Evolutionary conservation across 2,888 invertebrate species (phyloP).

Genomic region (Thera britannica): DNA sequence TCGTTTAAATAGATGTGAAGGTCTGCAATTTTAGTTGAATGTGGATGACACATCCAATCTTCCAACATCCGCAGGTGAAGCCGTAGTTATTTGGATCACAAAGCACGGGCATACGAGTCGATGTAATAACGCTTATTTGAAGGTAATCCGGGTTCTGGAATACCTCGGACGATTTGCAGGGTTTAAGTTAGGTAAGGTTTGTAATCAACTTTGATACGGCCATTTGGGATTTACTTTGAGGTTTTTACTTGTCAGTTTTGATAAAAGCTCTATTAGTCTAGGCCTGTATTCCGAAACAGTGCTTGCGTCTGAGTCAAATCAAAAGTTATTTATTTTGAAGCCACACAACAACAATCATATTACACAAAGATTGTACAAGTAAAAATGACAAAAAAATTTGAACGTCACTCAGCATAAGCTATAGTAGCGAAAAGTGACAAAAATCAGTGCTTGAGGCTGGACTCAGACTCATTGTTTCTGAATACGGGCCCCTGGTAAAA

Average conservation of each 20-base stretch:
- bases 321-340: too few relatives aligned
- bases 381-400: too few relatives aligned
- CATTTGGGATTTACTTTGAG: conserved; percentile 28
- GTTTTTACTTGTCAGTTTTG: conserved; percentile 17
- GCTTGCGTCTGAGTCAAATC: too few relatives aligned
- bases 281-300: too few relatives aligned
- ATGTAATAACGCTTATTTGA: conserved; percentile 78
- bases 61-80: conserved; percentile 48
- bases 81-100: conserved; percentile 71
- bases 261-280: not conserved
- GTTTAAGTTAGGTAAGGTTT: conserved; percentile 37
- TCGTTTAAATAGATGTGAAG: too few relatives aligned
- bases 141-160: conserved; percentile 68
- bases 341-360: too few relatives aligned
- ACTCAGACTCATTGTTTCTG: too few relatives aligned
- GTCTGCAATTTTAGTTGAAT: not conserved
- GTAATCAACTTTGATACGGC: conserved; percentile 36
- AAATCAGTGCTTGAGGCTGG: too few relatives aligned
- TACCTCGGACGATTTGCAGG: conserved; percentile 58
- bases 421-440: too few relatives aligned
- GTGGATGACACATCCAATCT: conserved; percentile 14
- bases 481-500: too few relatives aligned
- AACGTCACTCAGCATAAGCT: too few relatives aligned
- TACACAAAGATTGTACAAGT: too few relatives aligned
- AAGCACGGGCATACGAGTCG: conserved; percentile 62